Conservation (phyloP, 1,140 invertebrate species). For the Brachystomella parvula region DNA sequence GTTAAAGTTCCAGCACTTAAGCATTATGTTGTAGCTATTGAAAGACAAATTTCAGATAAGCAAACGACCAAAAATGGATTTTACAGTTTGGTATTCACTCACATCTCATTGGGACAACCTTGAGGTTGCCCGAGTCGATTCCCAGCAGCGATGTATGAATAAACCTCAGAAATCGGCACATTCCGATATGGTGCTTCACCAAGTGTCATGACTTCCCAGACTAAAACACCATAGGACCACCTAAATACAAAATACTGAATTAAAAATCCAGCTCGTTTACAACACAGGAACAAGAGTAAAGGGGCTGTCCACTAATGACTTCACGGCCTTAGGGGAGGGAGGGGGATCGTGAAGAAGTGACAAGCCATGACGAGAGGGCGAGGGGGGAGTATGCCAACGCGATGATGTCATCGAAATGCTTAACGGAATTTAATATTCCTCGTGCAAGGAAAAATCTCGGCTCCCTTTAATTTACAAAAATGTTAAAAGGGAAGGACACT, state of each 20-base stretch:
- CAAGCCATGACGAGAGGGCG: not conserved
- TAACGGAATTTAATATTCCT: too few species aligned
- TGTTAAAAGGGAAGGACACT: too few species aligned
- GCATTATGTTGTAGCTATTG: slow-evolving; percentile 80
- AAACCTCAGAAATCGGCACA: slow-evolving; percentile 67
- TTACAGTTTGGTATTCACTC: slow-evolving; percentile 44
- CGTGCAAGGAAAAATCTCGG: too few species aligned
- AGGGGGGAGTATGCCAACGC: too few species aligned
- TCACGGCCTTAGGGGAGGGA: too few species aligned
- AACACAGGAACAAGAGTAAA: not conserved
- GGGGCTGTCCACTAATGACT: not conserved
- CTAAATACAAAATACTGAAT: slow-evolving; percentile 44
- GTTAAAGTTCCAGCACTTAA: slow-evolving; percentile 87
- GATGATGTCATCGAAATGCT: too few species aligned
- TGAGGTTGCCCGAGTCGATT: slow-evolving; percentile 89
- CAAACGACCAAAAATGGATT: not conserved
- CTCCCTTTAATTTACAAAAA: too few species aligned
- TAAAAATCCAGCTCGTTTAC: not conserved
- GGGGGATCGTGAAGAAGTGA: not conserved
- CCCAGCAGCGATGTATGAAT: slow-evolving; percentile 75
- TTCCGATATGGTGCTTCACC: slow-evolving; percentile 84
- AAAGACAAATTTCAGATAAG: slow-evolving; percentile 21
- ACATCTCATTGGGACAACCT: slow-evolving; percentile 84
- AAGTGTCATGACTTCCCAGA: slow-evolving; percentile 94
- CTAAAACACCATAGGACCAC: slow-evolving; percentile 88